Base-by-base conservation (phyloP, 2,797 vertebrate genomes). In the Danio choprae region DNA sequence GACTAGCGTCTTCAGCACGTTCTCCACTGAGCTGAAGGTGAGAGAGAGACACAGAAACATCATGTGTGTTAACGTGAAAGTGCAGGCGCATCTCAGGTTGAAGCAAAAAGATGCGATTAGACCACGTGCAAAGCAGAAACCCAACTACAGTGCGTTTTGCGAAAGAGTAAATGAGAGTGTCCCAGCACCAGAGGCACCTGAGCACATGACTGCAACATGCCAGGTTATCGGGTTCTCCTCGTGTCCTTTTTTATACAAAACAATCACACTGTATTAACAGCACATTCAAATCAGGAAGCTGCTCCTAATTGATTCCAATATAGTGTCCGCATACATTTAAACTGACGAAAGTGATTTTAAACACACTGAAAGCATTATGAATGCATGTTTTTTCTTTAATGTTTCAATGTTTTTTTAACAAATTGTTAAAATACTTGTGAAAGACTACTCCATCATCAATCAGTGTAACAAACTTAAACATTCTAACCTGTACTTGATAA, bases 1-100 rank as follows among this genome's bases (percentile, higher is more conserved):
- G 92, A 99, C 95, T 43, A 99, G 92, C 76, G 96, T 97, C 93
- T 98, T 99, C 92, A 99, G 89, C 87, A 98, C 95, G 85, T 96
- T 96, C 90, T 99, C 98, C 91, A 98, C 93, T 64, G 96, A 97
- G 91, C 98, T 99, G 92, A 81, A 87, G 5, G 53, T 41, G 13
- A 44, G 87, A 62, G 46, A 89, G 84, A 85, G 72, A 89, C 16
- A 87, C 60, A 84, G 53, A 85, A 22, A 43, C 55, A 38, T 10
- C 5, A 59, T 56, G 13, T 36, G 15, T 1, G 80, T 82, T 56
- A 51, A 63, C 55, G 38, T 48, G 43, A 80, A 22, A 43, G 3
- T 1, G 10, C 11, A 8, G 18, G 46, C 12, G 41, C 12, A 74
- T 4, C 58, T 22, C 7, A 70, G 13, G 58, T 18, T 73, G 53